Evolutionary conservation across 2,888 invertebrate species (phyloP).

Genomic region (Epistrophe eligans): DNA sequence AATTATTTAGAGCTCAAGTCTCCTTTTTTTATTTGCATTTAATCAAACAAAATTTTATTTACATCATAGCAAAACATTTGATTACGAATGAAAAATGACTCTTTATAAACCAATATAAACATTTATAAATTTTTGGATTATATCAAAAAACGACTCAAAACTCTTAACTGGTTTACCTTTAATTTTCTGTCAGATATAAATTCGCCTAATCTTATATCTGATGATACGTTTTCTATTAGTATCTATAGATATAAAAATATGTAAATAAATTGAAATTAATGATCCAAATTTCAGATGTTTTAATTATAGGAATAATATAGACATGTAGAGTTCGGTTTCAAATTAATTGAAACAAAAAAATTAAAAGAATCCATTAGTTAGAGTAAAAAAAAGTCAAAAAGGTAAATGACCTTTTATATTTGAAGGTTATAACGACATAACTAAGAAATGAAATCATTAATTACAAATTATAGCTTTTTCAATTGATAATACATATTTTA

Average conservation of each 20-base stretch:
- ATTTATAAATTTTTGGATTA: too few relatives aligned
- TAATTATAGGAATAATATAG: not conserved
- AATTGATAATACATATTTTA: not conserved
- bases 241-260: not conserved
- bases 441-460: not conserved
- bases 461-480: not conserved
- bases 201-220: not conserved
- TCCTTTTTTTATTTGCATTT: too few relatives aligned
- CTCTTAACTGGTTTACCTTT: not conserved
- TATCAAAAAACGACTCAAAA: not conserved
- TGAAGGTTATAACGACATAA: not conserved
- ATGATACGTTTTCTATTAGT: not conserved
- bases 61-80: too few relatives aligned
- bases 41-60: too few relatives aligned
- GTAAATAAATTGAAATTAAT: constrained; percentile 26
- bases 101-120: too few relatives aligned
- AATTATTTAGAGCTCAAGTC: too few relatives aligned
- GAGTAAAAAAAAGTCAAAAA: not conserved
- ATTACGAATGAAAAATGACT: too few relatives aligned
- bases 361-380: not conserved
- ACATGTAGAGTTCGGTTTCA: not conserved
- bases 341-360: not conserved
- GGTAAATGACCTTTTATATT: not conserved
- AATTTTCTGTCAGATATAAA: not conserved
- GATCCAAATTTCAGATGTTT: constrained; percentile 24